Percentiles rank a stretch among this genome's conserved stretches.
Evolutionary conservation across 1,140 invertebrate species (phyloP).

Genomic region (Panagrolaimus sp.): DNA sequence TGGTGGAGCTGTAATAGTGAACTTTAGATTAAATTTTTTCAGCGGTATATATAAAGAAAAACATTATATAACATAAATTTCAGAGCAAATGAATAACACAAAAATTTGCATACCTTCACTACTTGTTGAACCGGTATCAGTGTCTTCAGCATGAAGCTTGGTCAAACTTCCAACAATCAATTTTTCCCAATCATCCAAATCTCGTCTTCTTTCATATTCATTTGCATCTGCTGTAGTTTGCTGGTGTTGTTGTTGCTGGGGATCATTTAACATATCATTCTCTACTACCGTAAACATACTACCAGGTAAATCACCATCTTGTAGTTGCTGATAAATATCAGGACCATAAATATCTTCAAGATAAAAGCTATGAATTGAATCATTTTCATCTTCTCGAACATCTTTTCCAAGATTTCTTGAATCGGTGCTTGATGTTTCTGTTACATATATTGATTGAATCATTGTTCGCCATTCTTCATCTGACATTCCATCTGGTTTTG

Average conservation of each 20-base stretch:
- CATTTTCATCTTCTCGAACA: slow-evolving; percentile 15
- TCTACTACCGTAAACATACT: not conserved
- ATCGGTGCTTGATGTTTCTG: not conserved
- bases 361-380: not conserved
- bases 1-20: not conserved
- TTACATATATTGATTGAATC: slow-evolving; percentile 16
- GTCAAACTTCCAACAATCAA: not conserved
- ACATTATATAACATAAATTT: no score
- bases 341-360: slow-evolving; percentile 12
- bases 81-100: no score
- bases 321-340: slow-evolving; percentile 12
- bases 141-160: not conserved
- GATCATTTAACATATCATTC: not conserved
- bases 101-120: no score
- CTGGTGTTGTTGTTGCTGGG: not conserved
- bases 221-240: no score
- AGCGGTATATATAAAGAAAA: no score
- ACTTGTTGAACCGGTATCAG: not conserved
- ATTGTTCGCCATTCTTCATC: slow-evolving; percentile 16
- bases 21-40: no score
- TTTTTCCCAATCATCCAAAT: slow-evolving; percentile 8
- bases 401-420: not conserved
- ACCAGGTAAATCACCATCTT: not conserved
- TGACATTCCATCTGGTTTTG: not conserved
- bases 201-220: not conserved